Conservation (phyloP, 2,113 vertebrate species). For the Dicrurus megarhynchus region DNA sequence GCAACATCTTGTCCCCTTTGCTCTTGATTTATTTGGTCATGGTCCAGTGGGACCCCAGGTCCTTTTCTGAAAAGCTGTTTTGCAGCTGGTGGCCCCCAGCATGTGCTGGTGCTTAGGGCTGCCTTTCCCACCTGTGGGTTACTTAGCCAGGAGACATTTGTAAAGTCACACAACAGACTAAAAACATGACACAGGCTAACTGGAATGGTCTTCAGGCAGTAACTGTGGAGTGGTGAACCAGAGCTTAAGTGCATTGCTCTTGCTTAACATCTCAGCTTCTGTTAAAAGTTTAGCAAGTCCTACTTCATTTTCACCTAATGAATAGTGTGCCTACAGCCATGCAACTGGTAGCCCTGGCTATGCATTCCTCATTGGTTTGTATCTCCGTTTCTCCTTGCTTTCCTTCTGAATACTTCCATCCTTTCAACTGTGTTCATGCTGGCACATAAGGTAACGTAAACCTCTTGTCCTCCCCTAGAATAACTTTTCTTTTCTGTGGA, state of each 20-base stretch:
- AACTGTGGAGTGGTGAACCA: background rate
- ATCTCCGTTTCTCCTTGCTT: background rate
- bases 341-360: background rate
- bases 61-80: background rate
- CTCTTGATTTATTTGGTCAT: background rate
- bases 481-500: background rate
- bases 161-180: background rate
- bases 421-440: background rate
- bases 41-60: background rate
- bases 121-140: background rate
- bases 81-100: background rate
- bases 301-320: background rate
- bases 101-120: background rate
- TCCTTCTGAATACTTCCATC: background rate
- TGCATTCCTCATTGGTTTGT: background rate
- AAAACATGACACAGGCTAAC: background rate
- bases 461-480: background rate
- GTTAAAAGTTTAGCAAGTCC: background rate
- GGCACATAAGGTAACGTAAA: accelerated
- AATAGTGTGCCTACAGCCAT: background rate
- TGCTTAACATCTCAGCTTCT: background rate
- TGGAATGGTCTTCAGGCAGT: background rate
- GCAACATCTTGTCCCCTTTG: background rate
- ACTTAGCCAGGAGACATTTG: background rate
- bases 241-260: background rate